Conservation (phyloP, 2,113 vertebrate species). For the Sphaerodactylus townsendi region DNA sequence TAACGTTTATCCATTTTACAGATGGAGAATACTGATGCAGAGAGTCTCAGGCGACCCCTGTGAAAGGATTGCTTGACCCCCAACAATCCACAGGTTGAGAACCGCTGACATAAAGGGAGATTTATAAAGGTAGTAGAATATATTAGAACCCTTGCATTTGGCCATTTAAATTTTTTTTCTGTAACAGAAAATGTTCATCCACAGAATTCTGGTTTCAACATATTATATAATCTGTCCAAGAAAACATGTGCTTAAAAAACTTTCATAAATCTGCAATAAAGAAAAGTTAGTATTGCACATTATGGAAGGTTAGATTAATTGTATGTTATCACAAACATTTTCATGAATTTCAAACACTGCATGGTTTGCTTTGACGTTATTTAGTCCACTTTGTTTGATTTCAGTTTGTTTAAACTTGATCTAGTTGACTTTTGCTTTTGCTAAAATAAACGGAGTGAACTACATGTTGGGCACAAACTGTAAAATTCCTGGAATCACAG, state of each 20-base stretch:
- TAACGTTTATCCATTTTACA: too few species aligned
- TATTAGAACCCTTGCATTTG: neutral
- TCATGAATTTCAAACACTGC: constrained; percentile 28
- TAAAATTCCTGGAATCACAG: neutral
- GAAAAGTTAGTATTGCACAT: constrained; percentile 62
- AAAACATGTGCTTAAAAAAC: constrained; percentile 14
- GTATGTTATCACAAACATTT: constrained; percentile 62
- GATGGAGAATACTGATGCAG: too few species aligned
- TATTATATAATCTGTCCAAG: constrained; percentile 27
- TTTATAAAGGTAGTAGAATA: constrained; percentile 32
- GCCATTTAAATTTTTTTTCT: constrained; percentile 2
- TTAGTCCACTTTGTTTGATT: neutral
- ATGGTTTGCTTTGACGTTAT: constrained; percentile 2
- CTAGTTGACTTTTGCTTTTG: neutral
- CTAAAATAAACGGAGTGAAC: neutral
- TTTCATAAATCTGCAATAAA: constrained; percentile 49
- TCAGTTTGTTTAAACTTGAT: neutral
- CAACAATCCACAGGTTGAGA: too few species aligned
- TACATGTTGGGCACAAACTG: neutral
- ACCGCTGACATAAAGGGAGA: constrained; percentile 34
- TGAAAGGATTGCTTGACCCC: too few species aligned
- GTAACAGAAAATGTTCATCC: constrained; percentile 11
- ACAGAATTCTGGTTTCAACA: constrained; percentile 15
- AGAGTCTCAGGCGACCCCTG: too few species aligned
- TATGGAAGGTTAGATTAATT: constrained; percentile 48